These are phyloP conservation scores for Tokudaia tokunoshimensis DNA, from an alignment of 2,797 vertebrate genomes.

Conservation along the genomic window DNA sequence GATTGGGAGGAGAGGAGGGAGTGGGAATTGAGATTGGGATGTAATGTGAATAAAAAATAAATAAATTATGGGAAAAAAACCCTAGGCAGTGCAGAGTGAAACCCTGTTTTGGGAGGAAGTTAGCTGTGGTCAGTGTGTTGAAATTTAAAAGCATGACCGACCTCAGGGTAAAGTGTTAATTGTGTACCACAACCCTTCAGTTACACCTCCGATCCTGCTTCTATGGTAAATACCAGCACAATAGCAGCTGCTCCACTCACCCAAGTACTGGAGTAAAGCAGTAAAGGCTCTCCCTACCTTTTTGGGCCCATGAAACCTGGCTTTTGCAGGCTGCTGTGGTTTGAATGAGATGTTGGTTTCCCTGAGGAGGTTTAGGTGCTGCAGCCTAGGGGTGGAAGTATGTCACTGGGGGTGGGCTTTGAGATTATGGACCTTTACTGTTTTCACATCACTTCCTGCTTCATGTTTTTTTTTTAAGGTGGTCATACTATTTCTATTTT, in stretches of 20 bases:
- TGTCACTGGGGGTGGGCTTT: neutral
- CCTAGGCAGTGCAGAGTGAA: neutral
- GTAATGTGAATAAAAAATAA: neutral
- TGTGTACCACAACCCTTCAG: fast-evolving
- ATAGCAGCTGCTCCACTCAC: too few species aligned
- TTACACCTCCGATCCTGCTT: neutral
- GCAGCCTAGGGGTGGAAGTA: neutral
- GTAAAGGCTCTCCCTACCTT: too few species aligned
- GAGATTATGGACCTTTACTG: too few species aligned
- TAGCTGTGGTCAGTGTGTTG: neutral
- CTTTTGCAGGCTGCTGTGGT: fast-evolving
- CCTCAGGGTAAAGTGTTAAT: neutral
- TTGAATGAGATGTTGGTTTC: neutral
- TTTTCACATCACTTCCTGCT: neutral
- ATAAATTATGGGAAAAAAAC: neutral
- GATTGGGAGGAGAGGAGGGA: neutral
- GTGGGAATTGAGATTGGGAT: neutral
- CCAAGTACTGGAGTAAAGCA: neutral
- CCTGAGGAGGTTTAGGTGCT: neutral
- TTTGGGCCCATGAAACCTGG: fast-evolving
- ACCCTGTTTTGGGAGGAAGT: neutral
- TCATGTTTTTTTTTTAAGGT: too few species aligned
- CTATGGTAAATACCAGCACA: fast-evolving
- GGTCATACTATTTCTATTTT: too few species aligned
- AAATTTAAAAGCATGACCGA: neutral